Percentiles rank a stretch among this genome's conserved stretches.
Evolutionary conservation across 2,113 vertebrate genomes (phyloP).

Genomic region (Loxodonta africana): DNA sequence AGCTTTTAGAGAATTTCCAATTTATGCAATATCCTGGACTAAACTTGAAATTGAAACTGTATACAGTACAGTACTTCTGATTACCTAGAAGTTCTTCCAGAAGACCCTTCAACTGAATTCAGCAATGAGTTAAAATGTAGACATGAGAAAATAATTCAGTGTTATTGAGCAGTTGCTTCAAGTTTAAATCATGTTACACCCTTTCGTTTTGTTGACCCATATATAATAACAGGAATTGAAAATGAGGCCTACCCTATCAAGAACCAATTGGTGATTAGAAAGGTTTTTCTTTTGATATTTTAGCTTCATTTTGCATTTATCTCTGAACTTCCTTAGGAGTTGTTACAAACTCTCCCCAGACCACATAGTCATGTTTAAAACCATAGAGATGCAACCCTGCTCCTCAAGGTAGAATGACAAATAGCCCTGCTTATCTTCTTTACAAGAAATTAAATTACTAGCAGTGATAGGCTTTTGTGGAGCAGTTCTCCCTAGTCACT

Average conservation of each 20-base stretch:
- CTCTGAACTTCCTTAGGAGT: background rate
- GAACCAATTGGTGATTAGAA: background rate
- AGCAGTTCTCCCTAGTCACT: background rate
- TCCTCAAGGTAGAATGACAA: background rate
- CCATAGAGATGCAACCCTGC: background rate
- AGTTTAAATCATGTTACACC: background rate
- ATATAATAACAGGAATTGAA: background rate
- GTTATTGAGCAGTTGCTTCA: background rate
- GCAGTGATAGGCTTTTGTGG: constrained; percentile 38
- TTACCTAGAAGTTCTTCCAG: background rate
- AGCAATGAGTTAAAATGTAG: background rate
- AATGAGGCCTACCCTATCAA: background rate
- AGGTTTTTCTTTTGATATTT: background rate
- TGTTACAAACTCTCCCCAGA: background rate
- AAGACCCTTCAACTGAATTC: background rate
- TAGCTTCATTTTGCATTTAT: background rate
- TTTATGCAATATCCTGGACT: background rate
- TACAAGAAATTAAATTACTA: constrained; percentile 45
- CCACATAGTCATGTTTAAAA: background rate
- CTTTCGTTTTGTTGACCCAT: background rate
- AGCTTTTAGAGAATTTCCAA: background rate
- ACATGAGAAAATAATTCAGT: background rate
- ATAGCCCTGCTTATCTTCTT: constrained; percentile 34
- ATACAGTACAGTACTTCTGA: background rate
- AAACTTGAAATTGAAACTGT: background rate